phyloP scores from a whole-genome alignment of 2,888 invertebrate genomes.

The Zygogramma bicolorata region DNA sequence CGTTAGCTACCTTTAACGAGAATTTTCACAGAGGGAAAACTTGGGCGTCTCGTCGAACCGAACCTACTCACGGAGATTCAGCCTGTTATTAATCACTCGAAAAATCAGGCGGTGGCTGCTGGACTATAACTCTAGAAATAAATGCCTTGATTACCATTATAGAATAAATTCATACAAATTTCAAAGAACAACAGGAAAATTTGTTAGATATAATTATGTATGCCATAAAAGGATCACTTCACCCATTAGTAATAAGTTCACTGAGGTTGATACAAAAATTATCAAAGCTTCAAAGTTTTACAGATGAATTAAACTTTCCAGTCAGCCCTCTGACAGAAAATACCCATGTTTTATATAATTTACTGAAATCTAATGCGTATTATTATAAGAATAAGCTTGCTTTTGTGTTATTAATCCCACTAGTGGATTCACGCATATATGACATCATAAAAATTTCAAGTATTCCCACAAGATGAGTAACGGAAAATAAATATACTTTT shows the following conservation, averaged over 20 bases:
- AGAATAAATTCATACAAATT: neutral
- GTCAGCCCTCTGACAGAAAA: too few relatives aligned
- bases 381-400: neutral
- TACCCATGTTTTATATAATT: too few relatives aligned
- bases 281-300: too few relatives aligned
- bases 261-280: too few relatives aligned
- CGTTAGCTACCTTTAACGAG: too few relatives aligned
- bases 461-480: neutral
- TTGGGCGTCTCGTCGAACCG: too few relatives aligned
- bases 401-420: neutral
- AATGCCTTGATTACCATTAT: neutral
- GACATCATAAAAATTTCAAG: neutral
- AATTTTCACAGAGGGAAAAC: too few relatives aligned
- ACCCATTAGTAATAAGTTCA: neutral
- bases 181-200: neutral
- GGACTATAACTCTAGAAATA: neutral
- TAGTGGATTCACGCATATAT: too few relatives aligned
- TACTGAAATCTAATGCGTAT: neutral
- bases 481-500: neutral
- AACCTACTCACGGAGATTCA: too few relatives aligned
- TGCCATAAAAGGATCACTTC: neutral
- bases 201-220: neutral
- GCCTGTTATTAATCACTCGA: too few relatives aligned
- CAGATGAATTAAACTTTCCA: too few relatives aligned
- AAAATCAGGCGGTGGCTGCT: too few relatives aligned